Conservation (phyloP, 2,113 vertebrate species). For the Coptodon rendalli region DNA sequence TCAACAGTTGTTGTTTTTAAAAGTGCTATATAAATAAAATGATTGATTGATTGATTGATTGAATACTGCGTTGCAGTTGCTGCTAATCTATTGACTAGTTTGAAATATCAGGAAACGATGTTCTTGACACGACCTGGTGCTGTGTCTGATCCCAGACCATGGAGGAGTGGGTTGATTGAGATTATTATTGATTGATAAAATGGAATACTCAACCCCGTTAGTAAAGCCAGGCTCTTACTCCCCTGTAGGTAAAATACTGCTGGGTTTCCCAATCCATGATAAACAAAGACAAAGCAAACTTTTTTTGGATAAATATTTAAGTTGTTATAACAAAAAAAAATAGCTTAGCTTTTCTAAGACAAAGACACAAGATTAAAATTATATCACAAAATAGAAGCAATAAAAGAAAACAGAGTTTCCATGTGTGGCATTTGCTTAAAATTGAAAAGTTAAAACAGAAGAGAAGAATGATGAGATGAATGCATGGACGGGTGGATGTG, state of each 20-base stretch:
- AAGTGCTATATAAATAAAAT: not conserved
- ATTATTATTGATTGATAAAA: not conserved
- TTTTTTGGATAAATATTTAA: not conserved
- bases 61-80: not conserved
- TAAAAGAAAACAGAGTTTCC: not conserved
- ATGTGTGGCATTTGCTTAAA: not conserved
- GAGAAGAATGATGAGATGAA: not conserved
- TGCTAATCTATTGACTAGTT: not conserved
- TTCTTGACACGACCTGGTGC: not conserved
- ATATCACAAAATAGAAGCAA: not conserved
- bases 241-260: not conserved
- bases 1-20: not conserved
- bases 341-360: not conserved
- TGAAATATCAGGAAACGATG: fast-evolving
- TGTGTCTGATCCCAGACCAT: not conserved
- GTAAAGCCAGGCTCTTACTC: not conserved
- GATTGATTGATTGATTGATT: no score
- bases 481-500: not conserved
- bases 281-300: not conserved
- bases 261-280: not conserved
- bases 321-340: not conserved
- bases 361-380: not conserved
- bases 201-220: not conserved
- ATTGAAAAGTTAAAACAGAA: not conserved
- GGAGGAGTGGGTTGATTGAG: not conserved